Evolutionary conservation across 1,140 invertebrate species (phyloP).

Genomic region (Cecropterus lyciades): DNA sequence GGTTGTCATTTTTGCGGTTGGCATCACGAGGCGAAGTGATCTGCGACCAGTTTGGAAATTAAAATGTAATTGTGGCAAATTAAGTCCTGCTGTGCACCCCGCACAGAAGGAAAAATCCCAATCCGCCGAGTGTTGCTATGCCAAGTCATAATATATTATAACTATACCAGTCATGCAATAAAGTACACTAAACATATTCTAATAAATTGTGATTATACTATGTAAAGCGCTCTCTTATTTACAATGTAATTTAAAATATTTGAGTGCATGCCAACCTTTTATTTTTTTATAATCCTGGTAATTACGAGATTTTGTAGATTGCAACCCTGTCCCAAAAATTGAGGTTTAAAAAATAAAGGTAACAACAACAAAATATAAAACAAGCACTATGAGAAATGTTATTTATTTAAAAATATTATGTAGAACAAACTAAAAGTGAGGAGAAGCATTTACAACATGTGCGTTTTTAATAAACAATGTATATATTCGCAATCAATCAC

Average conservation of each 20-base stretch:
- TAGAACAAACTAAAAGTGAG: too few species aligned
- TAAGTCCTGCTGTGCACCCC: not conserved
- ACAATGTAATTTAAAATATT: conserved; percentile 25
- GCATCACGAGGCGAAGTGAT: conserved; percentile 11
- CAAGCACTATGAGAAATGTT: too few species aligned
- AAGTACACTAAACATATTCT: conserved; percentile 52
- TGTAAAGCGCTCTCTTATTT: conserved; percentile 40
- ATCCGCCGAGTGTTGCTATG: conserved; percentile 34
- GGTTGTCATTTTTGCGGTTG: conserved; percentile 22
- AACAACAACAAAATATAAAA: too few species aligned
- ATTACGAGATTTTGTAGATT: too few species aligned
- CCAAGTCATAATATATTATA: conserved; percentile 39
- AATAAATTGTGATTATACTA: conserved; percentile 61
- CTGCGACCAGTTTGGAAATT: conserved; percentile 4
- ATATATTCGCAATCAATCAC: too few species aligned
- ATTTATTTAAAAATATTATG: too few species aligned
- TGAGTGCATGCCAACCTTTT: conserved; percentile 1
- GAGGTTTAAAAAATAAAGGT: too few species aligned
- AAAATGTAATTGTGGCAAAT: conserved; percentile 16
- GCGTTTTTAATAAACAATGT: too few species aligned
- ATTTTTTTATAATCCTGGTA: not conserved
- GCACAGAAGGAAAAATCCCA: too few species aligned
- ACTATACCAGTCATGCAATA: conserved; percentile 50
- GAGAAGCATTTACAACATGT: too few species aligned
- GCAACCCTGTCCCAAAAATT: too few species aligned